Percentiles rank a stretch among this genome's conserved stretches.
Conservation (phyloP, 2,113 vertebrate genomes). For the Pseudopodoces humilis region DNA sequence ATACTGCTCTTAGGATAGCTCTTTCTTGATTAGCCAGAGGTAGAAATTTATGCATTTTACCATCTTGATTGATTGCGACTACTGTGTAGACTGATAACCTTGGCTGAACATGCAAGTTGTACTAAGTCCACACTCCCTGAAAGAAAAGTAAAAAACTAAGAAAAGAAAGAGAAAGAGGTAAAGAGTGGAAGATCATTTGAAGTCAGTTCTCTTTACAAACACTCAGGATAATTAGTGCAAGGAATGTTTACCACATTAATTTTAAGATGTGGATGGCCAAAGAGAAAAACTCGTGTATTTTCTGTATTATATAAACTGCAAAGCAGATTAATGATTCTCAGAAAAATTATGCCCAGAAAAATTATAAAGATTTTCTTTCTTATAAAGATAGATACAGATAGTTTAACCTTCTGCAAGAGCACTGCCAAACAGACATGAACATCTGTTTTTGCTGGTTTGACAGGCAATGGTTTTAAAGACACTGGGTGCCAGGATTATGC, state of each 20-base stretch:
- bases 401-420: not conserved
- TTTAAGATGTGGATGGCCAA: not conserved
- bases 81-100: not conserved
- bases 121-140: not conserved
- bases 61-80: not conserved
- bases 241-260: not conserved
- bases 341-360: constrained; percentile 29
- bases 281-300: not conserved
- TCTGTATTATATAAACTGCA: not conserved
- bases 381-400: not conserved
- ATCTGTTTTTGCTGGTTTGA: constrained; percentile 23
- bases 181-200: not conserved
- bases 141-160: not conserved
- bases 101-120: not conserved
- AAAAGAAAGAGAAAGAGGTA: not conserved
- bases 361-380: not conserved
- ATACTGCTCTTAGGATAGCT: not conserved
- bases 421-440: not conserved
- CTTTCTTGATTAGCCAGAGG: not conserved
- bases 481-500: constrained; percentile 7
- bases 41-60: not conserved
- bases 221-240: not conserved
- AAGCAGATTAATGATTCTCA: not conserved
- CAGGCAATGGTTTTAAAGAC: constrained; percentile 17
- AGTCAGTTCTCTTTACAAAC: not conserved